Conservation (phyloP, 2,888 invertebrate genomes). For the Drosophila recens region DNA sequence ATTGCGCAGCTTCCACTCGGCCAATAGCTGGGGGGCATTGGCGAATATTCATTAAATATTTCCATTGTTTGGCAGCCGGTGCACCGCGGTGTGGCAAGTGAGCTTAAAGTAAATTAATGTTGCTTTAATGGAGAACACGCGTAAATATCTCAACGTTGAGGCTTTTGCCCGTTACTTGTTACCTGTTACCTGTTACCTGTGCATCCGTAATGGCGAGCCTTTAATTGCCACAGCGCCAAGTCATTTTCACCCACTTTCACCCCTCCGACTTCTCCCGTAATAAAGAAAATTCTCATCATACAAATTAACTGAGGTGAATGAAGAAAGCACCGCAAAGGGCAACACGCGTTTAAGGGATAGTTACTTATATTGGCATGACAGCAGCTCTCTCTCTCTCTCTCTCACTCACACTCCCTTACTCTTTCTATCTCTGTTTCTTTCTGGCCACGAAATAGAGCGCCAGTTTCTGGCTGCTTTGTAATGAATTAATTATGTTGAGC, state of each 20-base stretch:
- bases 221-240: conserved; percentile 56
- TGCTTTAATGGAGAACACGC: conserved; percentile 69
- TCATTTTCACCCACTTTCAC: conserved; percentile 57
- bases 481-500: conserved; percentile 68
- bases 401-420: neutral
- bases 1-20: conserved; percentile 16
- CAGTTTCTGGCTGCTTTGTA: conserved; percentile 34
- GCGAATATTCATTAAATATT: conserved; percentile 64
- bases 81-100: conserved; percentile 37
- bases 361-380: conserved; percentile 48
- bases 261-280: conserved; percentile 15
- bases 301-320: conserved; percentile 61
- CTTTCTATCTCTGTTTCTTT: conserved; percentile 1
- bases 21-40: conserved; percentile 13
- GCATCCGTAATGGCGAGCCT: conserved; percentile 32
- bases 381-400: conserved; percentile 3
- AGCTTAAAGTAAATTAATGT: conserved; percentile 63
- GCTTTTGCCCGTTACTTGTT: neutral
- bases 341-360: conserved; percentile 41
- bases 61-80: conserved; percentile 52
- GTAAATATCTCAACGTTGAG: conserved; percentile 54
- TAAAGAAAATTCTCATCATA: conserved; percentile 57
- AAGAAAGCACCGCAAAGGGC: conserved; percentile 39
- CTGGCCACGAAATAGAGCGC: conserved; percentile 48
- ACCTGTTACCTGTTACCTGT: conserved; percentile 9